Conservation (phyloP, 2,888 invertebrate species). For the Cryptus armator region DNA sequence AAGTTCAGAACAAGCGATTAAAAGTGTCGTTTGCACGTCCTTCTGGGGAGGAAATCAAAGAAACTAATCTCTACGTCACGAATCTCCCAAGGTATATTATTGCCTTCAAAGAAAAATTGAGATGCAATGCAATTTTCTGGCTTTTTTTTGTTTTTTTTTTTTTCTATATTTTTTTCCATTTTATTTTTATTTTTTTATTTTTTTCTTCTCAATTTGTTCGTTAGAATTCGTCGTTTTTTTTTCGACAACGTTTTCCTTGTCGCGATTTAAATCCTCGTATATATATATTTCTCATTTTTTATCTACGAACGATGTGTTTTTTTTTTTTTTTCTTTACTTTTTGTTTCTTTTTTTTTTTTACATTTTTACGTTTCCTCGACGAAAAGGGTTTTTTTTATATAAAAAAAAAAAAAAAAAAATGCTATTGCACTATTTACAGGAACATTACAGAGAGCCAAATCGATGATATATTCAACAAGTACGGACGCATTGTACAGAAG, state of each 20-base stretch:
- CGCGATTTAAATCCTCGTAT: constrained; percentile 36
- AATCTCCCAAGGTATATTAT: constrained; percentile 91
- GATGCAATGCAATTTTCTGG: constrained; percentile 42
- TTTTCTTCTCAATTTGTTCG: constrained; percentile 31
- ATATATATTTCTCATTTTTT: not conserved
- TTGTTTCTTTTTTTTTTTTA: not conserved
- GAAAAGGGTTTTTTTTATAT: no score
- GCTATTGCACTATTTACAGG: constrained; percentile 73
- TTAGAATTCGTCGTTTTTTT: constrained; percentile 12
- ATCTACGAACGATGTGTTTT: not conserved
- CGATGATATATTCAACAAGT: constrained; percentile 94
- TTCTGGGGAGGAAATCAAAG: constrained; percentile 96
- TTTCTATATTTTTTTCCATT: constrained; percentile 1
- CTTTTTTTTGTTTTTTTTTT: constrained; percentile 43
- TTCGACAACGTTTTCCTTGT: constrained; percentile 7
- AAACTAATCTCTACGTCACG: constrained; percentile 97
- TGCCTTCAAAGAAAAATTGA: constrained; percentile 60
- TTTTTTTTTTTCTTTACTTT: not conserved
- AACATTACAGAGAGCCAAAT: constrained; percentile 94
- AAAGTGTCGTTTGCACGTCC: constrained; percentile 98
- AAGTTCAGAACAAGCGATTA: constrained; percentile 95
- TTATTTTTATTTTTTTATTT: constrained; percentile 37
- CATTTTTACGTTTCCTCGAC: not conserved
- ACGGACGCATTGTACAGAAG: constrained; percentile 96
- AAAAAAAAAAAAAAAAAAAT: not conserved